A percentile compares a stretch with the other conserved stretches of the same genome.
phyloP scores from a whole-genome alignment of 2,888 invertebrate species.

The Hyles lineata region DNA sequence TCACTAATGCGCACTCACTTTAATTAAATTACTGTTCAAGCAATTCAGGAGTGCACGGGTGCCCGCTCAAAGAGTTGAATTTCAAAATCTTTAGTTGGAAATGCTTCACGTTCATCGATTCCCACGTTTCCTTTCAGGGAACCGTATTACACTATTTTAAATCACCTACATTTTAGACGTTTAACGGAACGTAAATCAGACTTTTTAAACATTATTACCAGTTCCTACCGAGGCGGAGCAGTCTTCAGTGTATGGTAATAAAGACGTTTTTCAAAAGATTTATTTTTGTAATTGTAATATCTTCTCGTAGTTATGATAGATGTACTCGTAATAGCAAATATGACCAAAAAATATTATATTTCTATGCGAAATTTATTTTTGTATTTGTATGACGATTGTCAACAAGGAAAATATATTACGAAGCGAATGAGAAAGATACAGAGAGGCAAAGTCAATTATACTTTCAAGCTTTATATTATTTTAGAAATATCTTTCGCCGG shows the following conservation, averaged over 20 bases:
- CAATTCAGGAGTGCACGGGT: slow-evolving; percentile 59
- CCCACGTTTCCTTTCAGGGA: not conserved
- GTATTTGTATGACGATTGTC: too few relatives aligned
- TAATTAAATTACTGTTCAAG: slow-evolving; percentile 74
- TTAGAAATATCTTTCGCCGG: too few relatives aligned
- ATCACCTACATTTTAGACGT: not conserved
- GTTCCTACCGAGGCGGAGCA: not conserved
- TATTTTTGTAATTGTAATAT: too few relatives aligned
- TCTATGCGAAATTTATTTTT: too few relatives aligned
- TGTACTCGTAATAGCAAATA: too few relatives aligned
- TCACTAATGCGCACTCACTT: slow-evolving; percentile 66
- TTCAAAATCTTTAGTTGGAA: slow-evolving; percentile 28
- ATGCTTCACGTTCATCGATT: slow-evolving; percentile 12
- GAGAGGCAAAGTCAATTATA: too few relatives aligned
- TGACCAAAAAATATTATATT: too few relatives aligned
- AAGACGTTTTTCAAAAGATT: too few relatives aligned
- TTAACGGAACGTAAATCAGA: not conserved
- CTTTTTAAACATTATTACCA: not conserved
- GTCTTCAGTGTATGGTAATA: not conserved
- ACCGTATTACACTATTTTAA: not conserved
- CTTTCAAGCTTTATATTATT: too few relatives aligned
- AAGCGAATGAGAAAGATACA: too few relatives aligned
- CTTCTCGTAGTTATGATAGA: too few relatives aligned
- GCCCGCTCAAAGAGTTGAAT: slow-evolving; percentile 52
- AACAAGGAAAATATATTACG: too few relatives aligned